phyloP scores from a whole-genome alignment of 2,113 vertebrate genomes.

The Nothoprocta pentlandii region DNA sequence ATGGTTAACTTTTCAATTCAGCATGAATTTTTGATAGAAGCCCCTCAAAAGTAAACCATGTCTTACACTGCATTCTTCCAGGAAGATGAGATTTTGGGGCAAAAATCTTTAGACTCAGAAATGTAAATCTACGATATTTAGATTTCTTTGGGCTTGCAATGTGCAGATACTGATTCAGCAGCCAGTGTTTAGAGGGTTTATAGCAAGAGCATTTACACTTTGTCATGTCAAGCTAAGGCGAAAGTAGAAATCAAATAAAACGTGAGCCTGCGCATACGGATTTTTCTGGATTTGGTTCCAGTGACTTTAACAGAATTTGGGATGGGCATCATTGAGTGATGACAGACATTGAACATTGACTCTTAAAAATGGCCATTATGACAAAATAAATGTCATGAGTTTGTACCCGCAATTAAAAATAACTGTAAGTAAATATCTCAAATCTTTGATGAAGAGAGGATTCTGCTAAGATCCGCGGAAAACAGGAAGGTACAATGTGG shows the following conservation, averaged over 20 bases:
- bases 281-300: not conserved
- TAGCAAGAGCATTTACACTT: not conserved
- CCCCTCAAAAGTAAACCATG: not conserved
- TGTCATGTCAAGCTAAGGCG: not conserved
- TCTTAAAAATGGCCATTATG: not conserved
- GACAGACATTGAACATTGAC: no score
- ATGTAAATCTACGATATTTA: not conserved
- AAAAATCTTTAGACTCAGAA: not conserved
- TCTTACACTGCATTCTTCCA: not conserved
- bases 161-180: not conserved
- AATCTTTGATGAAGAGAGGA: not conserved
- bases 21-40: not conserved
- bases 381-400: not conserved
- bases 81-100: not conserved
- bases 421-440: not conserved
- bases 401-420: not conserved
- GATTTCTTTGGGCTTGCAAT: not conserved
- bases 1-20: not conserved
- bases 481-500: not conserved
- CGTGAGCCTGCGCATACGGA: accelerated
- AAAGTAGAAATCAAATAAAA: not conserved
- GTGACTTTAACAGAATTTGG: not conserved
- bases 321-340: not conserved
- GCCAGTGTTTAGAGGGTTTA: not conserved
- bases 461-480: not conserved